phyloP scores from a whole-genome alignment of 2,113 vertebrate species.

The Siniperca knerii region DNA sequence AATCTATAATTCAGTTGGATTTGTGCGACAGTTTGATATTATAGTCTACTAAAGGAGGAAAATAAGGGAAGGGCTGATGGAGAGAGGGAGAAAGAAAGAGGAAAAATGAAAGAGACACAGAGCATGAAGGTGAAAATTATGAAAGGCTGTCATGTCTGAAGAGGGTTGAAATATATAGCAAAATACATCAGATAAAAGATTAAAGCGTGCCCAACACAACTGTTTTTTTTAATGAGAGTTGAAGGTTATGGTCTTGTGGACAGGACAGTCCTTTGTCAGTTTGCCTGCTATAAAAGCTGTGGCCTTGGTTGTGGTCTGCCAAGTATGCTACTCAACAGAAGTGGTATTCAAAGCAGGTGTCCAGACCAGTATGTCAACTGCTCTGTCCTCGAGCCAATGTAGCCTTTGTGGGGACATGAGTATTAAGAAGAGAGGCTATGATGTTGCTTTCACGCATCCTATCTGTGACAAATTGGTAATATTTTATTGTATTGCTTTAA shows the following conservation, averaged over 20 bases:
- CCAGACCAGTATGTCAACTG: constrained; percentile 55
- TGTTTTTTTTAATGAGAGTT: constrained; percentile 4
- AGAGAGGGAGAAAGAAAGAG: not conserved
- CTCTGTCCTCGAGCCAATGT: constrained; percentile 35
- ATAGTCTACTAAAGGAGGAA: constrained; percentile 44
- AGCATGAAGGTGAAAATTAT: constrained; percentile 22
- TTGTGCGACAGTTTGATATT: constrained; percentile 60
- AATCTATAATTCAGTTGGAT: constrained; percentile 67
- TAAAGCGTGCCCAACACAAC: constrained; percentile 8
- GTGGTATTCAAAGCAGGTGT: constrained; percentile 66
- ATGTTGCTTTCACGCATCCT: constrained; percentile 13
- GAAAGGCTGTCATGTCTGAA: constrained; percentile 14
- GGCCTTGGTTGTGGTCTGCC: constrained; percentile 52
- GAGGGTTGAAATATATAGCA: constrained; percentile 17
- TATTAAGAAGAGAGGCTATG: not conserved
- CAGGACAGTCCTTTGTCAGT: constrained; percentile 31
- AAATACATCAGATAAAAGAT: constrained; percentile 12
- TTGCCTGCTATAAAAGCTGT: constrained; percentile 14
- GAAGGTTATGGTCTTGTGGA: constrained; percentile 40
- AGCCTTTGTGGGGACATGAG: constrained; percentile 24
- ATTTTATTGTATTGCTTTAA: not conserved
- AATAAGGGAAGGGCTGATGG: constrained; percentile 22
- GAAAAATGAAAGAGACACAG: constrained; percentile 22
- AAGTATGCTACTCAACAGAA: constrained; percentile 60
- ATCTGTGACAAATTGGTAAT: constrained; percentile 9